Base-by-base conservation (phyloP, 2,113 vertebrate species). In the Aptenodytes patagonicus region DNA sequence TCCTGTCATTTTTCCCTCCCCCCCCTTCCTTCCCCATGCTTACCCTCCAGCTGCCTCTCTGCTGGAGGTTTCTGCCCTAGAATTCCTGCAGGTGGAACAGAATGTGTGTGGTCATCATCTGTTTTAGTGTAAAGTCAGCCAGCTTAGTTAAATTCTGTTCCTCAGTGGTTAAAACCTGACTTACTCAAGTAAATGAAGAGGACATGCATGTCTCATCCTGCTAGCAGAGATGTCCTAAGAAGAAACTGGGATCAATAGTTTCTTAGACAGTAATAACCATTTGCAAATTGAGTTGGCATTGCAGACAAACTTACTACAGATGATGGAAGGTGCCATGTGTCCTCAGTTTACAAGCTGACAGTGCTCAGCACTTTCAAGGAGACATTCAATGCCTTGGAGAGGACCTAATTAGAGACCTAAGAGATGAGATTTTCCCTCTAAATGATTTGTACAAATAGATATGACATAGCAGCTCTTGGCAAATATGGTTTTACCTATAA, bases 21-120 rank as follows among this genome's bases (percentile, higher is more conserved):
- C 36, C 44, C 42, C 6, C 3, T 36, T 42, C 26, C 51, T 60
- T 96, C 55, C 25, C 69, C 7, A 13, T 85, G 52, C 62, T 90
- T 88, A 89, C 44, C 29, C 26, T 96, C 77, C 91, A 94, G 93
- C 95, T 97, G 95, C 81, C 38, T 92, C 91, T 91, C 93, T 94
- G 94, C 89, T 96, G 89, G 96, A 96, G 72, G 21, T 66, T 95
- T 94, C 86, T 95, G 89, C 83, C 69, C 86, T 83, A 52, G 76
- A 83, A 83, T 89, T 92, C 83, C 83, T 94, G 86, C 94, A 96
- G 96, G 96, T 97, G 91, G 86, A 95, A 78, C 58, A 89, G 70
- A 83, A 80, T 77, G 91, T 81, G 95, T 94, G 94, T 96, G 96
- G 95, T 49, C 95, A 95, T 96, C 86, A 75, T 94, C 83, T 96